Percentiles rank a stretch among this genome's conserved stretches.
These are phyloP conservation scores for Strongylocentrotus purpuratus DNA, from an alignment of 35 echinoderm and acorn worm genomes.

Conservation along the genomic window DNA sequence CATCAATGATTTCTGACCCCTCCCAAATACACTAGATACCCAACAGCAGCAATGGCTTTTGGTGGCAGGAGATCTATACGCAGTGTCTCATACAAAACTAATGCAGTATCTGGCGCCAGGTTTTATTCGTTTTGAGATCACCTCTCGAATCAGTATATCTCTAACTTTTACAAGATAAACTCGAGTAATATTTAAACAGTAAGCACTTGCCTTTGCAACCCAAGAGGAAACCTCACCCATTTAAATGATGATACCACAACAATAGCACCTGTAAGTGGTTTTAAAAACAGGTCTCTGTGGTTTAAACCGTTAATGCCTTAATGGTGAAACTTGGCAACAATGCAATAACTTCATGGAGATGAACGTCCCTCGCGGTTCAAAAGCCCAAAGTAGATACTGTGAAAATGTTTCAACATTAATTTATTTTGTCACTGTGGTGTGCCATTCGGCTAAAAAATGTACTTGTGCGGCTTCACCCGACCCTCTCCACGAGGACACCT, in stretches of 20 bases:
- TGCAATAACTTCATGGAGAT: neutral
- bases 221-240: neutral
- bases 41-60: neutral
- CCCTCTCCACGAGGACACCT: neutral
- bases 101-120: neutral
- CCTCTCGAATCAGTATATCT: neutral
- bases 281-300: neutral
- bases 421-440: neutral
- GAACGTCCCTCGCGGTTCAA: neutral
- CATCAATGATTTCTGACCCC: neutral
- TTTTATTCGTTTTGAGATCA: neutral
- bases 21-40: neutral
- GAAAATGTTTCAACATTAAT: neutral
- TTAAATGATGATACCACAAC: neutral
- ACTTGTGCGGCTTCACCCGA: neutral
- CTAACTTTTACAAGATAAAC: neutral
- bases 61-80: neutral
- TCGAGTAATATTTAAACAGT: too few species aligned
- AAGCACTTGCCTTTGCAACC: too few species aligned
- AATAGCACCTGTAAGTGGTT: neutral
- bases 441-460: neutral
- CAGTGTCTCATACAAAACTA: neutral
- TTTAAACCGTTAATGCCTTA: neutral
- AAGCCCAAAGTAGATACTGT: neutral
- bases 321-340: neutral